Base-by-base conservation (phyloP, 1,140 invertebrate species). In the Musca domestica region DNA sequence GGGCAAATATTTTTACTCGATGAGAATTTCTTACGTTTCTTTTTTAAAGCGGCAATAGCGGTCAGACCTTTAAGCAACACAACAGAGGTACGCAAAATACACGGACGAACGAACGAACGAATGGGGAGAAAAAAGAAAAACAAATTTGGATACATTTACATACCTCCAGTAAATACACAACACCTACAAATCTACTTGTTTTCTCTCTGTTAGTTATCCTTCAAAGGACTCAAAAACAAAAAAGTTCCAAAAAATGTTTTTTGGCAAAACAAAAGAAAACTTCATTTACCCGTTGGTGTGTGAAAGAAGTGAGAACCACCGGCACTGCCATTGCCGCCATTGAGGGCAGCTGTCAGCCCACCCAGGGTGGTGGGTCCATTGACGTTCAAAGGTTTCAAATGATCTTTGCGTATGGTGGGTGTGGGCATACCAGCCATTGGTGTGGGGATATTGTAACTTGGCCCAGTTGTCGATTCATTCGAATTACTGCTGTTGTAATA, bases 21-120 rank as follows among this genome's bases (percentile, higher is more conserved):
- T 0, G 90, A 91, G 79, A 92, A 92, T 74, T 91, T 92, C 80
- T 92, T 92, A 48, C 91, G 86, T 80, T 92, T 93, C 71, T 88
- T 88, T 71, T 88, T 89, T 17, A 92, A 83, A 2, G 90, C 86
- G 0, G 89, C 89, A 63, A 92, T 78, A 15, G 90, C 90, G 58
- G 85, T 81, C 25, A 87, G 81, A 66, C 82, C 83, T 82, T 7
- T 25, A 1, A 48, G 12, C 17, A 22, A n/a, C 2, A 34, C 23
- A 27, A 61, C n/a, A 51, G n/a, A 51, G 20, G 17, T 51, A 19
- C 48, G 20, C 48, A 5, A 51, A n/a, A 46, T 9, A 3, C 10
- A 46, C 10, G 15, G 41, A 46, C 23, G 27, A 56, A 23, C 23
- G 52, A 56, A 25, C 7, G n/a, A 41, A 20, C 17, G 27, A 19